These are phyloP conservation scores for Sminthopsis crassicaudata DNA, from an alignment of 2,113 vertebrate genomes.

Conservation along the genomic window DNA sequence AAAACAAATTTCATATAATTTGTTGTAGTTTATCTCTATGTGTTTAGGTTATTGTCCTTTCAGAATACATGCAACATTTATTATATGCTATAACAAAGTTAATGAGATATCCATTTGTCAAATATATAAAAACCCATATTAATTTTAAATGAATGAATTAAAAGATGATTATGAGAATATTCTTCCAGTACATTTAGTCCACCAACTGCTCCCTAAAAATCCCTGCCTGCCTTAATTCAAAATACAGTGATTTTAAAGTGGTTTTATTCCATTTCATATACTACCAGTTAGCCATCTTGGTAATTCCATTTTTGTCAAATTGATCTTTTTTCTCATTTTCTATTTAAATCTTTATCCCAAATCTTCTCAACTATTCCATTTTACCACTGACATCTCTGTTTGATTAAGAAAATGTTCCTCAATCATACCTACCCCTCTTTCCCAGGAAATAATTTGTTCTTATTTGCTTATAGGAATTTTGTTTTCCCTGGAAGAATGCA, in stretches of 20 bases:
- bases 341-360: background rate
- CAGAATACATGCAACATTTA: slow-evolving; percentile 1
- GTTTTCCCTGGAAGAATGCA: background rate
- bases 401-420: background rate
- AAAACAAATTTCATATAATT: background rate
- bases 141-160: slow-evolving; percentile 65
- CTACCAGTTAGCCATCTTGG: background rate
- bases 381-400: background rate
- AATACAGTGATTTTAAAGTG: slow-evolving; percentile 11
- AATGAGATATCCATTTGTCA: slow-evolving; percentile 52
- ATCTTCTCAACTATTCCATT: background rate
- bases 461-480: background rate
- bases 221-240: background rate
- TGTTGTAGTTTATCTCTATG: slow-evolving; percentile 7
- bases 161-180: slow-evolving; percentile 34
- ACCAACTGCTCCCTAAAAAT: slow-evolving; percentile 49
- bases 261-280: slow-evolving; percentile 31
- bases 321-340: background rate
- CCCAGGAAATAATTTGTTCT: background rate
- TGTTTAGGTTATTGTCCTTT: slow-evolving; percentile 31
- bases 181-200: background rate
- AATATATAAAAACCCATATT: slow-evolving; percentile 31
- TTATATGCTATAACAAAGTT: slow-evolving; percentile 41
- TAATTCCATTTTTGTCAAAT: slow-evolving; percentile 31
- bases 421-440: background rate